Evolutionary conservation across 2,888 invertebrate genomes (phyloP), one percentile per base, ranked within the genome.

Genomic region (Lasius platythorax): DNA sequence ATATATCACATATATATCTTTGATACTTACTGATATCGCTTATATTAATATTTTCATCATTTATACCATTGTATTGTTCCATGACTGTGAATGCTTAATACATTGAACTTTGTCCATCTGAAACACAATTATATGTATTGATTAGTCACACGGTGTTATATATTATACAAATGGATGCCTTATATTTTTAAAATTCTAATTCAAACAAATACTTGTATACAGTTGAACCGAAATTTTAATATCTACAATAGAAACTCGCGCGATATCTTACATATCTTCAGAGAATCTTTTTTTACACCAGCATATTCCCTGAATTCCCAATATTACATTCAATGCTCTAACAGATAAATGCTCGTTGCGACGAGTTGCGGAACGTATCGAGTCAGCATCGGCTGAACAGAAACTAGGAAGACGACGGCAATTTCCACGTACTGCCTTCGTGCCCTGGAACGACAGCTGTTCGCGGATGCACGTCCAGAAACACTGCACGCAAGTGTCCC

Each of bases 1-100:
- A 33, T n/a, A 68, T 9, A 5, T 15, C 23, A 66, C 1, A 53
- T 11, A 30, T n/a, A 12, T 74, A 2, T 15, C 5, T 11, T 33
- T 1, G 1, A 74, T 96, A 97, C 97, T 97, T 96, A 97, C 97
- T 96, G 96, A 97, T 97, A 97, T 97, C 97, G 96, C 97, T 97
- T 95, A 97, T 96, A 95, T 97, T 97, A 94, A 97, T 95, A 94
- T 96, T 96, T 91, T 94, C 95, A 90, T 93, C 93, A 83, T 87
- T 91, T 89, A 92, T 91, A 83, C 85, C 90, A 89, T 90, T 89
- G 87, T 88, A 91, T 78, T 91, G 91, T 82, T 94, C 95, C 95
- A 95, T 95, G 87, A 92, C 92, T 92, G 84, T 92, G 90, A 91
- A 43, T 91, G 87, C 84, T 89, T 84, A 84, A 56, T 73, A 66